A percentile compares a stretch with the other conserved stretches of the same genome.
Evolutionary conservation across 2,888 invertebrate genomes (phyloP).

Genomic region (Meiosimyza decipiens): DNA sequence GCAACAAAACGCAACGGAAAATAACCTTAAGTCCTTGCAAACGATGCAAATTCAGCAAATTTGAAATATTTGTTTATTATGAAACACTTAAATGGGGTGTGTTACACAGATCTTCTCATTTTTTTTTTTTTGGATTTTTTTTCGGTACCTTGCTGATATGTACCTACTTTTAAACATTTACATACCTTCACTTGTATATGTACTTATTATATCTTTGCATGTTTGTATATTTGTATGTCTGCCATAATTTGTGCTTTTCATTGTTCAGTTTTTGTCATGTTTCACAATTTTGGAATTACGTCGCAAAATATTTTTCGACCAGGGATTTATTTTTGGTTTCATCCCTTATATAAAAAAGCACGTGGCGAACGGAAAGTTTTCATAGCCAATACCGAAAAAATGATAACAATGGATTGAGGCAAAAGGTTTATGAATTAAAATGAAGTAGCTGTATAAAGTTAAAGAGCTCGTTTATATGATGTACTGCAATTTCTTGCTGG

Average conservation of each 20-base stretch:
- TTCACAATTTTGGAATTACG: slow-evolving; percentile 7
- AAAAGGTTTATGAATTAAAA: neutral
- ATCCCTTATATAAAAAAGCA: neutral
- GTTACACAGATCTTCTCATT: neutral
- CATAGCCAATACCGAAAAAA: neutral
- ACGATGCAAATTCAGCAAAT: slow-evolving; percentile 18
- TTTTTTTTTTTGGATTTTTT: neutral
- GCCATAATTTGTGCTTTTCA: neutral
- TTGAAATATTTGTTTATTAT: slow-evolving; percentile 1
- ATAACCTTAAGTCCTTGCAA: neutral
- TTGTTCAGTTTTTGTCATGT: neutral
- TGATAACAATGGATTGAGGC: too few relatives aligned
- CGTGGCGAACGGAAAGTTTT: slow-evolving; percentile 4
- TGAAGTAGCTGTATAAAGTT: too few relatives aligned
- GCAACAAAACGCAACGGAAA: neutral
- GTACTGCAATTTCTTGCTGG: too few relatives aligned
- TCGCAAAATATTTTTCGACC: slow-evolving; percentile 1
- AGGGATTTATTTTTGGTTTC: neutral
- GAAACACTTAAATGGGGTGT: neutral
- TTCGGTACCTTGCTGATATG: neutral
- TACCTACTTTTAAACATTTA: neutral
- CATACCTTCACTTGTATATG: neutral
- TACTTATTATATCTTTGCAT: neutral
- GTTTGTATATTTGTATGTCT: neutral
- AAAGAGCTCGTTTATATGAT: neutral